Evolutionary conservation across 2,888 invertebrate genomes (phyloP), one percentile per base, ranked within the genome.

Genomic region (Muschampia plurimacula): DNA sequence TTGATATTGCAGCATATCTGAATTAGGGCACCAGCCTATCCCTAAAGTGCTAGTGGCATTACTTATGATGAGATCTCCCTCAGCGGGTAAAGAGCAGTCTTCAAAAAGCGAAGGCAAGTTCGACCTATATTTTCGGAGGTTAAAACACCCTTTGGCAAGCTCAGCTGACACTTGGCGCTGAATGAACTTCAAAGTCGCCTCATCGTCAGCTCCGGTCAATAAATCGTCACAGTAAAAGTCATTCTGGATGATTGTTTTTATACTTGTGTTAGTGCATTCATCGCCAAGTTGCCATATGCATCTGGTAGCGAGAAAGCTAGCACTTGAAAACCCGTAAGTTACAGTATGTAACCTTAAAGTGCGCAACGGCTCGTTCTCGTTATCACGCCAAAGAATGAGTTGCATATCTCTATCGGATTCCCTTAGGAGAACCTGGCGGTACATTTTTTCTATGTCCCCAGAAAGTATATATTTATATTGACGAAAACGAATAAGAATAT

Each of bases 391-490:
- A 22, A 55, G 55, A 55, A 55, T 22, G 55, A 55, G 55, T n/a
- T 55, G 55, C 55, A 55, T 9, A 4, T 55, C 10, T 55, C 55
- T 22, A 10, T 55, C 55, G 55, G 55, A 55, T 10, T 55, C 55
- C 22, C 55, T 55, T 2, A 55, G 2, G 10, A 55, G 55, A 22
- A 55, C 55, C 22, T 55, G 55, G 22, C 55, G 55, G 55, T 55
- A 55, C 55, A 55, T 55, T 22, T 55, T 55, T 55, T 55, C 55
- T 9, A 55, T 55, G 55, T 55, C 55, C 9, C 55, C 55, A 55
- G 55, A 55, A 55, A 55, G 55, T 55, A 55, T 55, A 22, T 55
- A 55, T 22, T 55, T 55, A 4, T 55, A 55, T 22, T 55, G 55
- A 4, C 55, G 55, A 55, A 55, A 55, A 22, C 55, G 55, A 55